A percentile compares a stretch with the other conserved stretches of the same genome.
Conservation (phyloP, 1,140 invertebrate species). For the Aphidius gifuensis region DNA sequence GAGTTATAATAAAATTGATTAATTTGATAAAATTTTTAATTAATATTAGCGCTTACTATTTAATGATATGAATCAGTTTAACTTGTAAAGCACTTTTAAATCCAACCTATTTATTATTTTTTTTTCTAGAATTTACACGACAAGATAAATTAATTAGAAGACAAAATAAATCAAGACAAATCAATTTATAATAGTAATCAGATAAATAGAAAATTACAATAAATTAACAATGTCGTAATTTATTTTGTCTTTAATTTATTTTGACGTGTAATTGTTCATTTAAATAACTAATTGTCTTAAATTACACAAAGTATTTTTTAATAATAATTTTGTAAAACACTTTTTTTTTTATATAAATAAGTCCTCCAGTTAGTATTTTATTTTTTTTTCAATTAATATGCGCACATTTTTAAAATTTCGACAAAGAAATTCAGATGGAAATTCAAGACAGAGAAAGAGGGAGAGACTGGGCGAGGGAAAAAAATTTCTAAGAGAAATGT, state of each 20-base stretch:
- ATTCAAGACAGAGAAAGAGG: background rate
- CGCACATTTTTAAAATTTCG: too few relatives aligned
- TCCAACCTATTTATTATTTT: conserved; percentile 37
- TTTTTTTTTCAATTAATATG: background rate
- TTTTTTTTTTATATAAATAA: background rate
- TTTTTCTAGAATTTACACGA: background rate
- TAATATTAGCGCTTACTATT: conserved; percentile 34
- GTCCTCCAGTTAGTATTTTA: background rate
- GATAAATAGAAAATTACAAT: too few relatives aligned
- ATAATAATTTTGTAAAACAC: background rate
- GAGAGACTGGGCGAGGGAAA: background rate
- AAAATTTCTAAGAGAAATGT: too few relatives aligned
- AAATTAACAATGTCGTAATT: background rate
- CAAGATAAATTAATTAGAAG: too few relatives aligned
- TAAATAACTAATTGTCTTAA: too few relatives aligned
- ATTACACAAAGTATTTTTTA: background rate
- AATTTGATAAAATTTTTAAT: conserved; percentile 3
- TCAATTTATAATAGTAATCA: background rate
- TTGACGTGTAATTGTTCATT: background rate
- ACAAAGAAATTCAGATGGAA: background rate
- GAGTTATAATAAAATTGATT: conserved; percentile 19
- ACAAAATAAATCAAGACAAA: background rate
- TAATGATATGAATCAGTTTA: conserved; percentile 52
- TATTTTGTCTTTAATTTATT: conserved; percentile 8
- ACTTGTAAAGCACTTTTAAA: conserved; percentile 52